Evolutionary conservation across 1,140 invertebrate genomes (phyloP).

Genomic region (Sarcophaga peregrina): DNA sequence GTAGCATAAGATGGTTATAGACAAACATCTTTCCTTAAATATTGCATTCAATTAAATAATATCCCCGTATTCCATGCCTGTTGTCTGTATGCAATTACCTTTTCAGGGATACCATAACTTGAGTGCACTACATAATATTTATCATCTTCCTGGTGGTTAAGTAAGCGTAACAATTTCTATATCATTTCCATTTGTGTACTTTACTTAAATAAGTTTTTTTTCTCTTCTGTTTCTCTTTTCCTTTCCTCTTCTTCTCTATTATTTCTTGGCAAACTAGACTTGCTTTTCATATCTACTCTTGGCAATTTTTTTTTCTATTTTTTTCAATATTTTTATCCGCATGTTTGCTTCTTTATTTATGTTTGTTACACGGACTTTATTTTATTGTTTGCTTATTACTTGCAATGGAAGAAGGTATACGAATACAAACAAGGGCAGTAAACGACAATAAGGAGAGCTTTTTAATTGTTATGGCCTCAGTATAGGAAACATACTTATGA

Average conservation of each 20-base stretch:
- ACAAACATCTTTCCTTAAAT: too few relatives aligned
- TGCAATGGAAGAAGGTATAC: neutral
- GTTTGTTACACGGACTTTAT: neutral
- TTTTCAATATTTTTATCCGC: neutral
- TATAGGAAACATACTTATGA: too few relatives aligned
- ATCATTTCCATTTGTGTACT: neutral
- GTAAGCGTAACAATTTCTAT: neutral
- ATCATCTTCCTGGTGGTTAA: neutral
- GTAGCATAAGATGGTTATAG: too few relatives aligned
- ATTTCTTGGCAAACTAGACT: neutral
- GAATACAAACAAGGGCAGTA: neutral
- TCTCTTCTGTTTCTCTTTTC: neutral
- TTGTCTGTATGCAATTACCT: too few relatives aligned
- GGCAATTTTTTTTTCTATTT: too few relatives aligned
- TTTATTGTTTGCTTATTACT: slow-evolving; percentile 16
- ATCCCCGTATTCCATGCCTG: too few relatives aligned
- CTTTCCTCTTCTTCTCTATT: neutral
- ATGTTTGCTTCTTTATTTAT: neutral
- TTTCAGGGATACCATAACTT: too few relatives aligned
- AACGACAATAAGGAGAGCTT: neutral
- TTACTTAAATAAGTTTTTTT: neutral
- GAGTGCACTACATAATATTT: neutral
- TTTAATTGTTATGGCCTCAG: too few relatives aligned
- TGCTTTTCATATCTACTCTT: neutral
- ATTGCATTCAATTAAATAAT: too few relatives aligned